Evolutionary conservation across 2,888 invertebrate species (phyloP).

Genomic region (Tetramorium bicarinatum): DNA sequence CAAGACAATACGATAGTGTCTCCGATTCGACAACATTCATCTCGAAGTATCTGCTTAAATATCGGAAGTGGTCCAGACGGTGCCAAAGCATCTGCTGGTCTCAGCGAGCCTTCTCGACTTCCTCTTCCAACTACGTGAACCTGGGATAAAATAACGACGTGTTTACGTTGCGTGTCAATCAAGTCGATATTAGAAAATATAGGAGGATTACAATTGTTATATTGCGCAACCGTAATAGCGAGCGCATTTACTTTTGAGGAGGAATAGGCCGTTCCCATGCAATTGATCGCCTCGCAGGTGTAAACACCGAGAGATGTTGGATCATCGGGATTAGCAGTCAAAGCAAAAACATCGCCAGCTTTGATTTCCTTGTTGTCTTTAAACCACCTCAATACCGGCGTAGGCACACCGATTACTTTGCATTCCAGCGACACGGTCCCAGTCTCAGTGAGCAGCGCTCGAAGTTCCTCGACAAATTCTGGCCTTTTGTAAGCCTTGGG

Average conservation of each 20-base stretch:
- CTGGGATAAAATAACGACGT: constrained; percentile 64
- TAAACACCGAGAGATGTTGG: constrained; percentile 95
- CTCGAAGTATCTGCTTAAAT: constrained; percentile 92
- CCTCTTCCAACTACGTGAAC: constrained; percentile 93
- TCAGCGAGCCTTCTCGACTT: constrained; percentile 90
- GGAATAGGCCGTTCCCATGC: constrained; percentile 94
- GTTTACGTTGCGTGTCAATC: neutral
- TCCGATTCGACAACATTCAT: constrained; percentile 92
- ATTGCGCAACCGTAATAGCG: neutral
- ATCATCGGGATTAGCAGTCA: constrained; percentile 94
- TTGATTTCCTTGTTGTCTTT: constrained; percentile 96
- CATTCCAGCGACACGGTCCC: constrained; percentile 97
- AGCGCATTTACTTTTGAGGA: constrained; percentile 89
- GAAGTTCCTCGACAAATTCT: constrained; percentile 94
- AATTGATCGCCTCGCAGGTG: constrained; percentile 95
- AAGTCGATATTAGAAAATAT: neutral
- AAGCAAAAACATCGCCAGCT: constrained; percentile 95
- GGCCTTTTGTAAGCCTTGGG: constrained; percentile 96
- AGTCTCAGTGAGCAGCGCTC: constrained; percentile 94
- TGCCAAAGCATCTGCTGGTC: constrained; percentile 89
- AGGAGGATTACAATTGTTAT: neutral
- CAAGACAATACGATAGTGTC: constrained; percentile 92
- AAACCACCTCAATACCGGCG: constrained; percentile 92
- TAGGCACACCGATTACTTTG: constrained; percentile 96
- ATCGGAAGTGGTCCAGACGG: constrained; percentile 92